phyloP scores from a whole-genome alignment of 2,888 invertebrate genomes.

The Protophormia terraenovae region DNA sequence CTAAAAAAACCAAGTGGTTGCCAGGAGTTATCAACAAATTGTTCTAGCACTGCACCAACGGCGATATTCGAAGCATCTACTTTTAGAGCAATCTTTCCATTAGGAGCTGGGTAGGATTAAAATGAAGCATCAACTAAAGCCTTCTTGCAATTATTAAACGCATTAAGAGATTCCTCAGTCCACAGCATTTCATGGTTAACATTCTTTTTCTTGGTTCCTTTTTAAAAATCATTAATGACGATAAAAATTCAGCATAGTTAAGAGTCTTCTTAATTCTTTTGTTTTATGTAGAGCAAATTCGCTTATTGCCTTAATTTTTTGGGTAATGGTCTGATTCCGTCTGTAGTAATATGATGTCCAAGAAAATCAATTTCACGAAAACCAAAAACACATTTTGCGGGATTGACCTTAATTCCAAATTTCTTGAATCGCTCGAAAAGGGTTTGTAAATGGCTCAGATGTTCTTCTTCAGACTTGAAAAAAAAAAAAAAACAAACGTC shows the following conservation, averaged over 20 bases:
- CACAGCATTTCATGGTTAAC: neutral
- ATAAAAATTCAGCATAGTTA: neutral
- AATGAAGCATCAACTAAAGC: too few species aligned
- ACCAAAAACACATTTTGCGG: neutral
- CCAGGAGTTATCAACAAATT: too few species aligned
- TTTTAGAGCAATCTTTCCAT: too few species aligned
- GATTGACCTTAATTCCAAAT: neutral
- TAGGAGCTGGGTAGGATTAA: too few species aligned
- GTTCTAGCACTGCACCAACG: too few species aligned
- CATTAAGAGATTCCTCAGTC: neutral
- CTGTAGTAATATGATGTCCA: too few species aligned
- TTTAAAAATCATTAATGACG: too few species aligned
- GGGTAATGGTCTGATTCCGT: neutral
- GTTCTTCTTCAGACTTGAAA: neutral
- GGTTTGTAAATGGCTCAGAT: neutral
- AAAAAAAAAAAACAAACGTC: too few species aligned
- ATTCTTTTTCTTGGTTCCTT: too few species aligned
- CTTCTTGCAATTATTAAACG: too few species aligned
- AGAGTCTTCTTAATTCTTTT: neutral
- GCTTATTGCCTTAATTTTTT: neutral
- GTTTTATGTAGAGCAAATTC: neutral
- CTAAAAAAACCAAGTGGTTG: too few species aligned
- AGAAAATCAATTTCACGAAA: neutral
- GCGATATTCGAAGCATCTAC: too few species aligned
- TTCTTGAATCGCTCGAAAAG: neutral